Percentiles rank a stretch among this genome's conserved stretches.
These are phyloP conservation scores for Myotis yumanensis DNA, from an alignment of 2,113 vertebrate species.

Conservation along the genomic window DNA sequence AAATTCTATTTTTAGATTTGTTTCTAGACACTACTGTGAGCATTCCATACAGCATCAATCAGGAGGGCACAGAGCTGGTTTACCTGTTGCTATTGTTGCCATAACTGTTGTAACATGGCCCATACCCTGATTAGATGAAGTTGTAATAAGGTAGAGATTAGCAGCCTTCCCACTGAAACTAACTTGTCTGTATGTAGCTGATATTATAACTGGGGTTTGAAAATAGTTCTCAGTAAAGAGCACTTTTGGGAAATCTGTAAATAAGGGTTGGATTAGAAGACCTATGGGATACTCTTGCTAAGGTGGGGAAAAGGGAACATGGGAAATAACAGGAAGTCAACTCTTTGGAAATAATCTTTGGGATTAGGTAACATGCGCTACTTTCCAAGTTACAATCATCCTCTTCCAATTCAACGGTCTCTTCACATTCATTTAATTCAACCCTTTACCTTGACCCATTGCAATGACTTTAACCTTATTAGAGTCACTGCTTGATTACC, in stretches of 20 bases:
- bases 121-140: not conserved
- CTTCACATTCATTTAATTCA: not conserved
- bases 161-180: not conserved
- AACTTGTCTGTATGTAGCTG: not conserved
- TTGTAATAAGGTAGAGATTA: not conserved
- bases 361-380: not conserved
- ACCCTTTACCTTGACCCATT: not conserved
- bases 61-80: not conserved
- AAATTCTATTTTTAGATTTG: not conserved
- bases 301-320: not conserved
- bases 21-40: not conserved
- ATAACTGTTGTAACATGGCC: not conserved
- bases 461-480: not conserved
- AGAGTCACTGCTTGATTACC: not conserved
- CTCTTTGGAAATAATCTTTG: not conserved
- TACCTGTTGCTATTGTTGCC: not conserved
- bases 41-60: not conserved
- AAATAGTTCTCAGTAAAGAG: not conserved
- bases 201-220: not conserved
- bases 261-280: not conserved
- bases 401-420: not conserved
- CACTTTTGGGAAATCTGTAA: not conserved
- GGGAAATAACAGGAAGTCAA: not conserved
- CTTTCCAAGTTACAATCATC: not conserved
- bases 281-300: not conserved